A percentile compares a stretch with the other conserved stretches of the same genome.
Evolutionary conservation across 2,113 vertebrate genomes (phyloP).

Genomic region (Apaloderma vittatum): DNA sequence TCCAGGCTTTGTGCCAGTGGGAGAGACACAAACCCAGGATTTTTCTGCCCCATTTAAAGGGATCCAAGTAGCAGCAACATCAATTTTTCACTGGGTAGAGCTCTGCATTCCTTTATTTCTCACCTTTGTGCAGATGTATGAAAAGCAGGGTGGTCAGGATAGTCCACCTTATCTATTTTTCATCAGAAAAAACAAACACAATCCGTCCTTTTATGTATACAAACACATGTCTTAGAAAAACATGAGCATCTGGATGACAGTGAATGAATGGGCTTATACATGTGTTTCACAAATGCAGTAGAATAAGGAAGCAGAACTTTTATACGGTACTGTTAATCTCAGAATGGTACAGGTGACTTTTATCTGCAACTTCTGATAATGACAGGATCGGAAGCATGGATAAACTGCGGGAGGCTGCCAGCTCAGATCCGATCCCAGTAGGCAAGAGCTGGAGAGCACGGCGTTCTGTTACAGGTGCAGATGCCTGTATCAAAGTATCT

Average conservation of each 20-base stretch:
- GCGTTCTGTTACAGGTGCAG: not conserved
- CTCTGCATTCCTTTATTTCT: not conserved
- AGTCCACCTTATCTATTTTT: not conserved
- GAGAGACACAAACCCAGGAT: not conserved
- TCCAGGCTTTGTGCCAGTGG: not conserved
- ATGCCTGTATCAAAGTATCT: not conserved
- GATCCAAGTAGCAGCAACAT: not conserved
- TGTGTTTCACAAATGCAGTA: not conserved
- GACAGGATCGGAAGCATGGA: not conserved
- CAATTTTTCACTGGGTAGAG: not conserved
- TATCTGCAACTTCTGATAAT: not conserved
- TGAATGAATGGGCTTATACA: rapidly evolving
- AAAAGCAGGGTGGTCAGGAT: rapidly evolving
- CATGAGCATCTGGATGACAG: not conserved
- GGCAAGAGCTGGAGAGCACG: not conserved
- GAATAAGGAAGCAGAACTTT: not conserved
- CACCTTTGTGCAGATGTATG: not conserved
- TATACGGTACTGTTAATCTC: not conserved
- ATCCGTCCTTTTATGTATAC: not conserved
- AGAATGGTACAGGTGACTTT: not conserved
- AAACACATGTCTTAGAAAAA: not conserved
- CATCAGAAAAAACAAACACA: not conserved
- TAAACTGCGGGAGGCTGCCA: not conserved
- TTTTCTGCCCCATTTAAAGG: slow-evolving; percentile 35
- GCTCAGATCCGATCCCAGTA: not conserved